Percentiles rank a stretch among this genome's conserved stretches.
Conservation (phyloP, 23 tunicate species). For the Trididemnum clinides region DNA sequence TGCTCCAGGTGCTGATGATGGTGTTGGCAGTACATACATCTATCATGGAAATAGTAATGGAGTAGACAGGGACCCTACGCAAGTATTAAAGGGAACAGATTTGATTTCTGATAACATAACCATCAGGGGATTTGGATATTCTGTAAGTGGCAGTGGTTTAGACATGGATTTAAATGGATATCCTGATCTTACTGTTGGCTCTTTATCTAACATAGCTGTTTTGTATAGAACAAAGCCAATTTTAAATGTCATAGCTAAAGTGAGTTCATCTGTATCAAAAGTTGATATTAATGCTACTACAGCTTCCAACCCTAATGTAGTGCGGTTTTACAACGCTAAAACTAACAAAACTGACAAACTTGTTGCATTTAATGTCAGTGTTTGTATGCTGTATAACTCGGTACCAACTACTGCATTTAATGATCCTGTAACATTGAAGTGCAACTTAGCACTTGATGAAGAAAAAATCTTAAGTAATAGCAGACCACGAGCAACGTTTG, state of each 20-base stretch:
- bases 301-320: not conserved
- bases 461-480: conserved; percentile 19
- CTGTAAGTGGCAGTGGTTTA: conserved; percentile 72
- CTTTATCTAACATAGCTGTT: conserved; percentile 66
- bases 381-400: conserved; percentile 82
- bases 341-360: not conserved
- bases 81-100: conserved; percentile 25
- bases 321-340: not conserved
- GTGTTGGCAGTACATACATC: conserved; percentile 71
- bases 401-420: conserved; percentile 51
- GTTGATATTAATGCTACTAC: conserved; percentile 42
- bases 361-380: conserved; percentile 34
- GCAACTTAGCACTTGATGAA: conserved; percentile 45
- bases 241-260: conserved; percentile 39
- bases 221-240: conserved; percentile 74
- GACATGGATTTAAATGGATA: conserved; percentile 92
- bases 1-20: conserved; percentile 82
- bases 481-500: conserved; percentile 54
- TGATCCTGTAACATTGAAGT: conserved; percentile 40
- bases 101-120: not conserved
- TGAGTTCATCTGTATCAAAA: conserved; percentile 39
- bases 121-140: conserved; percentile 71
- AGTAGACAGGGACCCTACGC: conserved; percentile 55
- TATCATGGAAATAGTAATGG: conserved; percentile 60
- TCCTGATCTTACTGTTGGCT: conserved; percentile 86